Evolutionary conservation across 1,140 invertebrate species (phyloP), one percentile per base, ranked within the genome.

Genomic region (Bombus soroeensis): DNA sequence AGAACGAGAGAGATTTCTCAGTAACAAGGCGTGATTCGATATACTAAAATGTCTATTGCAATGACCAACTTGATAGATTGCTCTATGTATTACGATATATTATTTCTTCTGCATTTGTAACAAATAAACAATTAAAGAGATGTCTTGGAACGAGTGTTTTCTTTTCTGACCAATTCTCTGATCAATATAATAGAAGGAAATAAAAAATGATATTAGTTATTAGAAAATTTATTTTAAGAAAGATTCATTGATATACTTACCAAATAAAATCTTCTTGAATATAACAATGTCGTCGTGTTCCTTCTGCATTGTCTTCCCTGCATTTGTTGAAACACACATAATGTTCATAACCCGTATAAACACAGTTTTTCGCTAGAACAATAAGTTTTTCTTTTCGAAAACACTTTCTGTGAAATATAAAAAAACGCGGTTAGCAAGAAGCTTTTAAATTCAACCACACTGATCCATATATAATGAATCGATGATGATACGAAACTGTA

Each of bases 1-100:
- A 77, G 25, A 28, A 37, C 28, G 28, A 25, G 15, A 70, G 39
- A 59, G 10, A 57, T 68, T 82, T 74, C 71, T 74, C 62, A 43
- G 37, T 53, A 47, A 59, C 37, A 59, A 77, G 39, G 18, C 47
- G 75, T 34, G 37, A 15, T 86, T 75, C 83, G 74, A 72, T 79
- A 72, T 79, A 71, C 64, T 86, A 59, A n/a, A 34, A 74, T 47
- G 34, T 82, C 62, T 88, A 86, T 76, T 47, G 68, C 89, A 85
- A 87, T 87, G 88, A 89, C 89, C 88, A 89, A 89, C 81, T 90
- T 64, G 74, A 87, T 87, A 90, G 88, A 90, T 89, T 59, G 81
- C 76, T 85, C 28, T 87, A 85, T 90, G 82, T 89, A 90, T 72
- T 62, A 87, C 43, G 39, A 83, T 34, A 53, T 62, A 73, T 68